These are phyloP conservation scores for Eurytoma californica DNA, from an alignment of 2,888 invertebrate genomes.

Conservation along the genomic window DNA sequence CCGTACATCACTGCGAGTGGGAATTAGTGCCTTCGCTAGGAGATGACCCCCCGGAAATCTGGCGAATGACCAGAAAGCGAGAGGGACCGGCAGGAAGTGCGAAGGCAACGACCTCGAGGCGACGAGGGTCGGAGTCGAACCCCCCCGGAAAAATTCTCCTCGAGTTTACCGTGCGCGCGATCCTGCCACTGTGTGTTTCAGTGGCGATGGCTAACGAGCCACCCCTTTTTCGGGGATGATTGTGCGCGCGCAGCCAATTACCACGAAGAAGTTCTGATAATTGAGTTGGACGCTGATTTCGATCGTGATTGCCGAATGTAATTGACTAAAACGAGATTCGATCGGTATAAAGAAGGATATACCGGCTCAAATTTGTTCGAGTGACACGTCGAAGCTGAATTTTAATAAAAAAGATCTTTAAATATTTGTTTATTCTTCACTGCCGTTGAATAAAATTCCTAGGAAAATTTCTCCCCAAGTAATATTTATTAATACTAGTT, in stretches of 20 bases:
- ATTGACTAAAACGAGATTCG: background rate
- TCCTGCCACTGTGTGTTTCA: background rate
- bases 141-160: constrained; percentile 9
- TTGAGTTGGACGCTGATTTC: constrained; percentile 6
- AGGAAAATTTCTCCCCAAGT: too few species aligned
- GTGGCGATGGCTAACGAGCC: background rate
- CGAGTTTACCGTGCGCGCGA: background rate
- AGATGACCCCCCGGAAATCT: constrained; percentile 35
- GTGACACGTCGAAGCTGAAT: too few species aligned
- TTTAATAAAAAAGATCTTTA: too few species aligned
- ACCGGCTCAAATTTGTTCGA: too few species aligned
- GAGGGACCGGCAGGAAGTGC: constrained; percentile 11
- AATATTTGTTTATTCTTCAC: too few species aligned
- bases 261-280: constrained; percentile 13
- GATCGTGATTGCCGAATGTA: constrained; percentile 3
- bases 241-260: background rate
- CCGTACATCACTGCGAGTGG: background rate
- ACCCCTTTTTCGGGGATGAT: background rate
- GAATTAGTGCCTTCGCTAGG: constrained; percentile 30
- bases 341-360: too few species aligned
- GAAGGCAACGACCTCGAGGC: background rate
- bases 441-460: too few species aligned
- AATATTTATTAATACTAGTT: too few species aligned
- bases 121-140: background rate
- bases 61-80: constrained; percentile 32